Base-by-base conservation (phyloP, 1,140 invertebrate genomes). In the Solen grandis region DNA sequence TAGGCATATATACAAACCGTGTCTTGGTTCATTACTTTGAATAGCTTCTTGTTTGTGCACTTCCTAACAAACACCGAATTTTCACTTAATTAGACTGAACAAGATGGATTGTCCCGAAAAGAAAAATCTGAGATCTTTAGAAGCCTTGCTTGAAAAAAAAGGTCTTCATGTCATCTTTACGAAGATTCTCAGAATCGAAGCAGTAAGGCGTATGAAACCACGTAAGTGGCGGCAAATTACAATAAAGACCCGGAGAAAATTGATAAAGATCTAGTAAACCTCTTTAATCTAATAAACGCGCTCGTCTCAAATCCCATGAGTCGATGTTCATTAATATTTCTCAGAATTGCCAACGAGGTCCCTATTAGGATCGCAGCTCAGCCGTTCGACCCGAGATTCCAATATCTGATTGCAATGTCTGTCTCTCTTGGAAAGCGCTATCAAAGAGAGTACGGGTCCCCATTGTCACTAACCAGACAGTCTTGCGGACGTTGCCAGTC, bases 241-340 rank as follows among this genome's bases (percentile, higher is more conserved):
- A 66, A 55, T 76, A 77, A 77, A 77, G 62, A 66, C 31, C 27
- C 29, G 62, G 66, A 66, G 62, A 77, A 77, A 70, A 79, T 79
- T 79, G 65, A 70, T 79, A 70, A 70, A 60, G 65, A 79, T 62
- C 76, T 36, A 70, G 66, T 57, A 79, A 79, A 79, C 66, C 55
- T 60, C 50, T 70, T 79, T 79, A 70, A 79, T 79, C 66, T 79
- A 50, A 79, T 79, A 79, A 70, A 70, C 57, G 57, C 50, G 55
- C 75, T 69, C 65, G 46, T 59, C 65, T 46, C 36, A 50, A 70
- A 62, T 79, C 76, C 76, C 76, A 5, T 25, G 76, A 70, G 76
- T 33, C 54, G 36, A 35, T 55, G 55, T 70, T 79, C 76, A 79
- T 79, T 62, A 70, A 35, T 46, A 55, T 74, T 62, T 59, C 57